Evolutionary conservation across 2,888 invertebrate species (phyloP), one percentile per base, ranked within the genome.

Genomic region (Hymenopus coronatus): DNA sequence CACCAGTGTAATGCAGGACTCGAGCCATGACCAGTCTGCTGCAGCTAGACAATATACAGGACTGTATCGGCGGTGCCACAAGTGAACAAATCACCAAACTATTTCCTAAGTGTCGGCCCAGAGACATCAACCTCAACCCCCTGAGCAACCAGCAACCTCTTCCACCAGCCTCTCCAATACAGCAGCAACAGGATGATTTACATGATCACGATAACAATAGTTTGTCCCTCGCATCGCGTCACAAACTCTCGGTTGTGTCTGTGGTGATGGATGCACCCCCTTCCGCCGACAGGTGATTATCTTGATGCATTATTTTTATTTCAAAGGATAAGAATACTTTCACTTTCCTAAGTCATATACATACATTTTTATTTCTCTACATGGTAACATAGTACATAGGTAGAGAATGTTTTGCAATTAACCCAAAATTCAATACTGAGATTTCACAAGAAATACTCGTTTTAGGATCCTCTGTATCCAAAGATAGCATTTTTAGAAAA

Each of bases 51-150:
- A 93, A 92, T 91, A 91, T 92, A 91, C 87, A 87, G 30, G 94
- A 94, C 93, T 94, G 93, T 92, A 93, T 89, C 87, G 91, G 91
- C 90, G 91, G 91, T 90, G 90, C 91, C 91, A 91, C 89, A 82
- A 91, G 91, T 90, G 97, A 97, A 94, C 96, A 96, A 94, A 97
- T 97, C 94, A 97, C 97, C 93, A 95, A 96, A 93, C 95, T 97
- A 92, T 97, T 97, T 94, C 97, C 97, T 92, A 97, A 97, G 96
- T 97, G 97, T 94, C 96, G 97, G 92, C 97, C 97, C 91, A 95
- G 95, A 92, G 95, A 95, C 93, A 94, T 94, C 92, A 94, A 94
- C 93, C 93, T 94, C 91, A 95, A 95, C 93, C 94, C 94, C 87
- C 93, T 94, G 91, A 92, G 54, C 28, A 82, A 87, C 20, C 85